Conservation (phyloP, 2,797 vertebrate species). For the Anolis apletophallus region DNA sequence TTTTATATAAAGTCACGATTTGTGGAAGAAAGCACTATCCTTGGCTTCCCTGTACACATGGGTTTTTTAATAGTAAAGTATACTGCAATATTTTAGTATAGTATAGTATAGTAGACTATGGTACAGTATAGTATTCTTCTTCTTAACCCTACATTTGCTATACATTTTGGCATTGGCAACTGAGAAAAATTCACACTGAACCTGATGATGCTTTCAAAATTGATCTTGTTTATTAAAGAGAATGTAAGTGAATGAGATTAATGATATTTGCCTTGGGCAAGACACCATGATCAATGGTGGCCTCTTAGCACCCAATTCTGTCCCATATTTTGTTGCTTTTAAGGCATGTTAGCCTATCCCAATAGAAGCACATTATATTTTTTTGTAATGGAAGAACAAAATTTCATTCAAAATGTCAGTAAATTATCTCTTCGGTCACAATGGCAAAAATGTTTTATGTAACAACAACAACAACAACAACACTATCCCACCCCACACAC, state of each 20-base stretch:
- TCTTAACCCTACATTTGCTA: conserved; percentile 15
- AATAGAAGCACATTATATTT: neutral
- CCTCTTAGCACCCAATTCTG: conserved; percentile 3
- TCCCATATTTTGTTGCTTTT: neutral
- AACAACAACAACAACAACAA: too few relatives aligned
- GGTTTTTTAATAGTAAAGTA: neutral
- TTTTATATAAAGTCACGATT: neutral
- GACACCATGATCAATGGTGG: conserved; percentile 29
- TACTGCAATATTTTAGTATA: neutral
- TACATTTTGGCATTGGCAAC: conserved; percentile 26
- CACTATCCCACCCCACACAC: too few relatives aligned
- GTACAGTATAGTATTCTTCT: neutral
- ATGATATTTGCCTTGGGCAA: conserved; percentile 45
- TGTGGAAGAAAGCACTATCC: neutral
- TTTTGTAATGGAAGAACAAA: neutral
- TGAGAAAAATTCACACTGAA: neutral
- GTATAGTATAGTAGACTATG: neutral
- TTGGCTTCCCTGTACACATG: neutral
- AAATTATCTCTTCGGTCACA: neutral
- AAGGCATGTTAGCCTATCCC: neutral
- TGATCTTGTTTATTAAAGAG: conserved; percentile 57
- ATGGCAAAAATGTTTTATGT: neutral
- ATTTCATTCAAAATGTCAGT: neutral
- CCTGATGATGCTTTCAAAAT: conserved; percentile 47
- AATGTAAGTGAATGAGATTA: conserved; percentile 48